phyloP scores from a whole-genome alignment of 2,797 vertebrate species.

The Gymnodraco acuticeps region DNA sequence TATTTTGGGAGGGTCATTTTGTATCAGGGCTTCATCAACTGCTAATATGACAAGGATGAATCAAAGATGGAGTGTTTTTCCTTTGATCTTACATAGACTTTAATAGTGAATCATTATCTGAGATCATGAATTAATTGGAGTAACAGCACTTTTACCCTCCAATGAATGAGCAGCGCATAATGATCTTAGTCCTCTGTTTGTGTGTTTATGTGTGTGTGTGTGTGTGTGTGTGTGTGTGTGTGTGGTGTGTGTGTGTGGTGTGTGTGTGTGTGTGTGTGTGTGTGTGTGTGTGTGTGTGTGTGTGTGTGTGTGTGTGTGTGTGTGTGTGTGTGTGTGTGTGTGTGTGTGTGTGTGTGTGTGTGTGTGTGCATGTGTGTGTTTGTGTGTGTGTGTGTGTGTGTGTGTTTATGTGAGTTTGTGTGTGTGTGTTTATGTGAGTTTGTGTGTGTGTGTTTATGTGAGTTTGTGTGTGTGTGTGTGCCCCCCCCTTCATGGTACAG shows the following conservation, averaged over 20 bases:
- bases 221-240: slow-evolving; percentile 15
- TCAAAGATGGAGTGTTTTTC: slow-evolving; percentile 14
- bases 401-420: no score
- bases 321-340: slow-evolving; percentile 17
- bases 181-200: slow-evolving; percentile 29
- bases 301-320: no score
- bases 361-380: no score
- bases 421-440: no score
- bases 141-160: slow-evolving; percentile 45
- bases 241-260: neutral
- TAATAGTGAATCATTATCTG: slow-evolving; percentile 18
- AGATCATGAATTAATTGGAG: slow-evolving; percentile 27
- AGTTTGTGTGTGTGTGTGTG: slow-evolving; percentile 16
- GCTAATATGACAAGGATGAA: slow-evolving; percentile 11
- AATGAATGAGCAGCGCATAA: slow-evolving; percentile 42
- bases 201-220: slow-evolving; percentile 21
- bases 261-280: neutral
- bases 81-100: slow-evolving; percentile 39
- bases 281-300: no score
- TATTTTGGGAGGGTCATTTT: neutral
- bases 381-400: slow-evolving; percentile 15
- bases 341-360: slow-evolving; percentile 21
- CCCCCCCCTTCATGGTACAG: slow-evolving; percentile 49
- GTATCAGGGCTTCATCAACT: neutral
- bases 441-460: no score